Evolutionary conservation across 2,888 invertebrate species (phyloP).

Genomic region (Ctenicera cuprea): DNA sequence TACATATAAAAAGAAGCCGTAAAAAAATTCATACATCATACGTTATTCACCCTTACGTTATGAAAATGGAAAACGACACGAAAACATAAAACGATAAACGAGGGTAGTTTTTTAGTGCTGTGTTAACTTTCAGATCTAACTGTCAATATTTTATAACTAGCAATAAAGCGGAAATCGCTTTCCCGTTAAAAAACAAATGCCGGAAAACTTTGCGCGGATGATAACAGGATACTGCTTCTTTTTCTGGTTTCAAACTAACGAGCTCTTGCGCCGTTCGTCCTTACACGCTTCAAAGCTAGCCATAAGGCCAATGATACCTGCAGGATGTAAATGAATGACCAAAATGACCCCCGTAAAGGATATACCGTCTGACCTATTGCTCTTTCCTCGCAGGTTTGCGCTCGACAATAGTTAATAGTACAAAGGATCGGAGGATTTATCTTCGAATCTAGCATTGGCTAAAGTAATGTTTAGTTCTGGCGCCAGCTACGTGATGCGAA

Average conservation of each 20-base stretch:
- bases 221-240: conserved; percentile 14
- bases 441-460: conserved; percentile 21
- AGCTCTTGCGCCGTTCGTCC: background rate
- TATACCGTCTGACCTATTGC: conserved; percentile 32
- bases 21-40: conserved; percentile 33
- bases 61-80: conserved; percentile 34
- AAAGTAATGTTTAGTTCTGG: conserved; percentile 27
- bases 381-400: conserved; percentile 23
- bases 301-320: conserved; percentile 14
- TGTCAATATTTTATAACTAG: conserved; percentile 43
- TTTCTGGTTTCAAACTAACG: conserved; percentile 16
- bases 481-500: conserved; percentile 25
- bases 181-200: conserved; percentile 31
- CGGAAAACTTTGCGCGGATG: conserved; percentile 16
- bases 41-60: conserved; percentile 34
- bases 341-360: conserved; percentile 33
- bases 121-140: conserved; percentile 44
- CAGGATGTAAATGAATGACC: conserved; percentile 33
- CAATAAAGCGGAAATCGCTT: conserved; percentile 38
- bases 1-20: conserved; percentile 23
- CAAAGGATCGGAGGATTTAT: conserved; percentile 32
- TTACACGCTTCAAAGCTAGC: background rate
- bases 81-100: conserved; percentile 41
- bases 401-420: conserved; percentile 36
- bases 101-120: conserved; percentile 37